Base-by-base conservation (phyloP, 2,113 vertebrate genomes). In the Pachyramphus minor region DNA sequence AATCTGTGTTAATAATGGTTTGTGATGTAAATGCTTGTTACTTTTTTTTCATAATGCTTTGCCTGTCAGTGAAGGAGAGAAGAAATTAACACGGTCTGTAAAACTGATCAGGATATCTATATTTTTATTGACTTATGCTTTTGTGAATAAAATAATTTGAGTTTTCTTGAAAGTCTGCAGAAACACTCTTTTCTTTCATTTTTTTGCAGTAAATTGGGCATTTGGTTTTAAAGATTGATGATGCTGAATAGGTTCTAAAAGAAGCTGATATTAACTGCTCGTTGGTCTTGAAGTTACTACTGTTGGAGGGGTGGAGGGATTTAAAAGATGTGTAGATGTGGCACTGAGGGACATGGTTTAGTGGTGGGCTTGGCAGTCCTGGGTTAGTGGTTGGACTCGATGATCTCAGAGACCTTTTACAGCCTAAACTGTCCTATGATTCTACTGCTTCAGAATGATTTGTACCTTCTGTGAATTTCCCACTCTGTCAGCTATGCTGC, bases 91-190 rank as follows among this genome's bases (percentile, higher is more conserved):
- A 1, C 89, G 83, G 64, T 94, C 76, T 96, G 93, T 96, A 92
- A 95, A 90, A 95, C 83, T 92, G 90, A 89, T 90, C 83, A 95
- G 96, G 96, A 92, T 96, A 93, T 89, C 86, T 97, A 87, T 97
- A 97, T 96, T 97, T 97, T 97, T 96, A 97, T 95, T 92, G 90
- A 97, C 76, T 93, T 95, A 31, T 78, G 96, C 95, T 95, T 97
- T 97, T 97, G 91, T 95, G 93, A 96, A 95, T 95, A 97, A 96
- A 97, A 96, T 78, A 76, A 75, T 95, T 96, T 94, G 90, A 95
- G 91, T 96, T 95, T 95, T 96, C 93, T 94, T 83, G 87, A 87
- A 87, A 67, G 44, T 89, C 77, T 77, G 62, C 74, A 85, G 69
- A 92, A 95, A 92, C 41, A 67, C 23, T 89, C 25, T 35, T 55